Evolutionary conservation across 1,140 invertebrate genomes (phyloP).

Genomic region (Drosophila insularis): DNA sequence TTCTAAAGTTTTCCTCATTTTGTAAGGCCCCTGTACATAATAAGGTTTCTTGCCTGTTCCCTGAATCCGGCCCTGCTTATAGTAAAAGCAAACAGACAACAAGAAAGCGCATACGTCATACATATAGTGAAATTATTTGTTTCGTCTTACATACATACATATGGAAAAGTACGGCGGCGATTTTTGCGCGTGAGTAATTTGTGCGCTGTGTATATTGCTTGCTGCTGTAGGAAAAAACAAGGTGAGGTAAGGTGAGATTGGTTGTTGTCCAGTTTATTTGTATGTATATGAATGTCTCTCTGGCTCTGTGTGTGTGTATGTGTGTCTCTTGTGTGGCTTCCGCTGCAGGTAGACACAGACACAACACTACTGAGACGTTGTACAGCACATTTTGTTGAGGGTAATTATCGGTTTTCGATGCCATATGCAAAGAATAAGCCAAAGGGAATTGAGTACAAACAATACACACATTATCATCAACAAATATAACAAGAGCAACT

Average conservation of each 20-base stretch:
- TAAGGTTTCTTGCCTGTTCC: too few relatives aligned
- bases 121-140: constrained; percentile 62
- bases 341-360: constrained; percentile 58
- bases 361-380: neutral
- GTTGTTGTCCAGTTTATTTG: constrained; percentile 47
- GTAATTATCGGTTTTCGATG: constrained; percentile 80
- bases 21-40: too few relatives aligned
- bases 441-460: constrained; percentile 42
- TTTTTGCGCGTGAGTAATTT: constrained; percentile 80
- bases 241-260: constrained; percentile 18
- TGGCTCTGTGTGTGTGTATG: neutral
- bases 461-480: constrained; percentile 33
- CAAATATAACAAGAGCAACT: constrained; percentile 10
- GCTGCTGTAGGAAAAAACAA: constrained; percentile 6
- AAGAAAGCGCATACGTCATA: constrained; percentile 69
- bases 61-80: too few relatives aligned
- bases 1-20: too few relatives aligned
- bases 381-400: constrained; percentile 37
- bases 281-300: neutral
- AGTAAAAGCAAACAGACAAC: constrained; percentile 19
- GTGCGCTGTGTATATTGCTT: constrained; percentile 44
- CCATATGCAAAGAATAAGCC: constrained; percentile 57
- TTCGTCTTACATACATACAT: constrained; percentile 13
- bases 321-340: constrained; percentile 70
- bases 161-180: constrained; percentile 58